phyloP scores from a whole-genome alignment of 2,797 vertebrate genomes.

The Sphaeramia orbicularis region DNA sequence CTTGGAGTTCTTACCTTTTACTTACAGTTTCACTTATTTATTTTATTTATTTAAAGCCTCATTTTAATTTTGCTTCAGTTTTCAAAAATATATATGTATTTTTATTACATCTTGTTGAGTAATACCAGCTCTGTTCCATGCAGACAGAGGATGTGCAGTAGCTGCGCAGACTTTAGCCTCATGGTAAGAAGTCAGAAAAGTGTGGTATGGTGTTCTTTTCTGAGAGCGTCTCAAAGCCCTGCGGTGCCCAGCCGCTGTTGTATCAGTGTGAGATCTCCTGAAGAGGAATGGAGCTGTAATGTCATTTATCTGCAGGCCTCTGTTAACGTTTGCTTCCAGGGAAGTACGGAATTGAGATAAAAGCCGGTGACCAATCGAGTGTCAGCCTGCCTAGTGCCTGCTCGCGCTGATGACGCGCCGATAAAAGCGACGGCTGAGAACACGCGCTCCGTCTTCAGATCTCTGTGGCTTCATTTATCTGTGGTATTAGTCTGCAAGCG shows the following conservation, averaged over 20 bases:
- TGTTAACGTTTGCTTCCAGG: conserved; percentile 80
- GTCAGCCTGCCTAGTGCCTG: conserved; percentile 75
- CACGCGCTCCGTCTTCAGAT: conserved; percentile 52
- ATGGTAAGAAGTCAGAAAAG: conserved; percentile 58
- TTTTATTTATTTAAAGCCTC: too few relatives aligned
- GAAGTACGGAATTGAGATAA: conserved; percentile 82
- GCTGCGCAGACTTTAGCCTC: conserved; percentile 51
- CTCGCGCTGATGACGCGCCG: conserved; percentile 65
- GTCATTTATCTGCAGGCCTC: conserved; percentile 82
- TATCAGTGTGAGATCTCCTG: conserved; percentile 74
- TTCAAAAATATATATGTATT: too few relatives aligned
- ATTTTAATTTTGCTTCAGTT: too few relatives aligned
- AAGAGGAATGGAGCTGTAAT: conserved; percentile 80
- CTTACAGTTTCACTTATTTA: too few relatives aligned
- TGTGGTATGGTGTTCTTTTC: conserved; percentile 63
- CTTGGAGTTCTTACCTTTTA: too few relatives aligned
- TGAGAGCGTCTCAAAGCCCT: conserved; percentile 40
- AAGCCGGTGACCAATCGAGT: conserved; percentile 81
- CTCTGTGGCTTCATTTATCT: conserved; percentile 57
- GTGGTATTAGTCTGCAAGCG: conserved; percentile 36
- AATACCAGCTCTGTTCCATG: neutral
- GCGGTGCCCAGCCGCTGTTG: conserved; percentile 42
- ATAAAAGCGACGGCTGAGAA: conserved; percentile 79
- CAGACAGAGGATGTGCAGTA: conserved; percentile 39
- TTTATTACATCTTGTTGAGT: too few relatives aligned